These are phyloP conservation scores for Morpho deidamia DNA, from an alignment of 2,888 invertebrate genomes.

Conservation along the genomic window DNA sequence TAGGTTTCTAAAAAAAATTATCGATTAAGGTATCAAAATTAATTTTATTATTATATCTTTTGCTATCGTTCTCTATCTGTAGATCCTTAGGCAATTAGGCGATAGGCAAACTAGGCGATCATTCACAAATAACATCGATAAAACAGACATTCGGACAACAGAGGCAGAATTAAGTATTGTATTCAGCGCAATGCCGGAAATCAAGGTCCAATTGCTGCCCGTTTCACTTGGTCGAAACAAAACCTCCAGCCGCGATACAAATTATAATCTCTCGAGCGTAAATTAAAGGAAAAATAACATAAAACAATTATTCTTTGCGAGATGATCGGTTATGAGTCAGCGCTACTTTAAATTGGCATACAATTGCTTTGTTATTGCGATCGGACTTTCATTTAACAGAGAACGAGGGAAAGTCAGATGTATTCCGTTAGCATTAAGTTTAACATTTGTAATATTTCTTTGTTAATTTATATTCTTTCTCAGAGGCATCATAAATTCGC, in stretches of 20 bases:
- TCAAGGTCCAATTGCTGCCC: conserved; percentile 71
- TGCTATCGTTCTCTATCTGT: neutral
- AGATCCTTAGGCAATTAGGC: neutral
- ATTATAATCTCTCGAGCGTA: conserved; percentile 31
- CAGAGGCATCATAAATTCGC: no score
- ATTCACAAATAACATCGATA: neutral
- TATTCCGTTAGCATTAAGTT: neutral
- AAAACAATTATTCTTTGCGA: conserved; percentile 18
- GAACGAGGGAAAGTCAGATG: conserved; percentile 3
- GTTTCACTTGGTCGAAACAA: conserved; percentile 67
- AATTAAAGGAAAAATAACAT: conserved; percentile 26
- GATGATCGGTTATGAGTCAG: conserved; percentile 19
- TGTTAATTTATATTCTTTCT: no score
- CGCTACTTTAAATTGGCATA: conserved; percentile 2
- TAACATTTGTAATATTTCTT: no score
- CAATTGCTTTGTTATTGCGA: conserved; percentile 9
- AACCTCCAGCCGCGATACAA: conserved; percentile 37
- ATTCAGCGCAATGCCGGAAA: conserved; percentile 45
- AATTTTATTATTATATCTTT: neutral
- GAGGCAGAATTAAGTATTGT: conserved; percentile 15
- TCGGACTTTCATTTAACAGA: conserved; percentile 10
- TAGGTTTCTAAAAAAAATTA: no score
- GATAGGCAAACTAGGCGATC: neutral
- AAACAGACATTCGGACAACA: neutral
- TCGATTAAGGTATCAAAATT: no score